Evolutionary conservation across 2,797 vertebrate species (phyloP).

Genomic region (Rhinoraja longicauda): DNA sequence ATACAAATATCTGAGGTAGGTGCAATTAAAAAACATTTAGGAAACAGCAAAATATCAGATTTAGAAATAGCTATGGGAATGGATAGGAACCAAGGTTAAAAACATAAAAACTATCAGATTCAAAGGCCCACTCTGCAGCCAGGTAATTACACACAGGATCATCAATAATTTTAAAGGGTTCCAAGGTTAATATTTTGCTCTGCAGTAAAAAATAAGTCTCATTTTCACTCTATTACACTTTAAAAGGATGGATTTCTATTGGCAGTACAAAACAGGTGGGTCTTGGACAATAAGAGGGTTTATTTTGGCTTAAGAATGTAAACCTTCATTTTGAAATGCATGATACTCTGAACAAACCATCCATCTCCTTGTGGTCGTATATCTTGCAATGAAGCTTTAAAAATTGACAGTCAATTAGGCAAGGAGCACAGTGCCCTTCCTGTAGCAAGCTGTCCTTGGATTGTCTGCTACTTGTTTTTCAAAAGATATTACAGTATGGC

Average conservation of each 20-base stretch:
- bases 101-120: neutral
- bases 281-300: neutral
- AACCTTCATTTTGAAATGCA: neutral
- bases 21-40: no score
- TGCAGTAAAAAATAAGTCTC: neutral
- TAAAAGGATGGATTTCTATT: neutral
- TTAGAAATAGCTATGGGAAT: no score
- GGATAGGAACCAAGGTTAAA: neutral
- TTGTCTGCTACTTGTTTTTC: neutral
- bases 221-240: neutral
- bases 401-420: neutral
- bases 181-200: neutral
- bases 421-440: neutral
- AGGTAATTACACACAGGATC: neutral
- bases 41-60: no score
- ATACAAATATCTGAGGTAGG: no score
- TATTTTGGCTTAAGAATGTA: neutral
- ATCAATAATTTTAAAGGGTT: neutral
- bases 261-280: neutral
- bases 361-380: neutral
- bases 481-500: neutral
- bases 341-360: neutral
- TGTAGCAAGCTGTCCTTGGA: neutral
- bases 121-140: neutral
- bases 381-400: neutral